Percentiles rank a stretch among this genome's conserved stretches.
Conservation (phyloP, 2,888 invertebrate genomes). For the Drosophila prolongata region DNA sequence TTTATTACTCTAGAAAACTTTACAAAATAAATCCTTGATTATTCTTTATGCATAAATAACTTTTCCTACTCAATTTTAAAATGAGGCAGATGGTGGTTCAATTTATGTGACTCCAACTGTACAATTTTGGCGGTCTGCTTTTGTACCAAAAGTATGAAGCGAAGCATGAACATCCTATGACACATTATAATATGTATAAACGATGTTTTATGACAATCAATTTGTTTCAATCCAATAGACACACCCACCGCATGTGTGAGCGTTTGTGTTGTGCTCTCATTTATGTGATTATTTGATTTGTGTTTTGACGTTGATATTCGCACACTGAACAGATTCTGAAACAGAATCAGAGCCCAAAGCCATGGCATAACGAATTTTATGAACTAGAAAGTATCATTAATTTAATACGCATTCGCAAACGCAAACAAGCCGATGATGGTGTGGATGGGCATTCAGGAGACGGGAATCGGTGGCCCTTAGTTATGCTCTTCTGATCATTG, state of each 20-base stretch:
- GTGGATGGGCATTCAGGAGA: slow-evolving; percentile 7
- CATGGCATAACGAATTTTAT: slow-evolving; percentile 79
- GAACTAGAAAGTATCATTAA: slow-evolving; percentile 84
- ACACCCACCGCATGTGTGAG: slow-evolving; percentile 42
- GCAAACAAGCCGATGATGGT: slow-evolving; percentile 49
- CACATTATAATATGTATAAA: slow-evolving; percentile 81
- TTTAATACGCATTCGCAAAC: slow-evolving; percentile 80
- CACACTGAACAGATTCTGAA: slow-evolving; percentile 32
- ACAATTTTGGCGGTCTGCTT: slow-evolving; percentile 19
- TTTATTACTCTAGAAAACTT: too few species aligned
- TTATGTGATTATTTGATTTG: slow-evolving; percentile 81
- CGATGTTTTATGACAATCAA: slow-evolving; percentile 83
- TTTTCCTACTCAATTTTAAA: background rate
- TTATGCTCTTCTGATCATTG: slow-evolving; percentile 72
- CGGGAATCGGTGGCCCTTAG: slow-evolving; percentile 54
- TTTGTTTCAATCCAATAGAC: slow-evolving; percentile 82
- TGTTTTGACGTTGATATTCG: slow-evolving; percentile 73
- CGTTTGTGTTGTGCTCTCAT: slow-evolving; percentile 62
- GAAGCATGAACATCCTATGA: slow-evolving; percentile 76
- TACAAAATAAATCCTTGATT: too few species aligned
- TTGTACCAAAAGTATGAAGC: slow-evolving; percentile 54
- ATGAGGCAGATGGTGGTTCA: slow-evolving; percentile 10
- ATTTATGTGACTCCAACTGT: slow-evolving; percentile 11
- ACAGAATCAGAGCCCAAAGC: slow-evolving; percentile 8
- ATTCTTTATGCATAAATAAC: too few species aligned